Conservation (phyloP, 2,888 invertebrate genomes). For the Cheilosia impressa region DNA sequence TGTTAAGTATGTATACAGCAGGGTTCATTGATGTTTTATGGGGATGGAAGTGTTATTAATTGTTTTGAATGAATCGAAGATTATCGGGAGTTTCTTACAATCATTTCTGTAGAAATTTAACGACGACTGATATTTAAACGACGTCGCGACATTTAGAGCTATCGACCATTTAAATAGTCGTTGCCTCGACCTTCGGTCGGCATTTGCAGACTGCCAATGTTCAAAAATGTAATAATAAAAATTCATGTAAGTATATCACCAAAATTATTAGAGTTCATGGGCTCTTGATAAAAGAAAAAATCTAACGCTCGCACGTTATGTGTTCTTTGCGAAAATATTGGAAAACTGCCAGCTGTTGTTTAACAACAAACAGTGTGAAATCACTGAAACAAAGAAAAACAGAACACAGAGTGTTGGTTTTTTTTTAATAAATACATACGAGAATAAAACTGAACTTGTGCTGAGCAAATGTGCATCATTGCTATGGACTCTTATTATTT, state of each 20-base stretch:
- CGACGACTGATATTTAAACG: background rate
- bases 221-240: background rate
- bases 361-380: conserved; percentile 9
- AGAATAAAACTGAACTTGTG: background rate
- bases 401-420: background rate
- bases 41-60: background rate
- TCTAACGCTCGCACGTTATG: conserved; percentile 6
- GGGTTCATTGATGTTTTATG: conserved; percentile 1
- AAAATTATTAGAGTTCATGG: conserved; percentile 24
- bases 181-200: background rate
- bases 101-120: too few species aligned
- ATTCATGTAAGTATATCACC: background rate
- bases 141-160: background rate
- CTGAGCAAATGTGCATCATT: background rate
- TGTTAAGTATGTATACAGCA: background rate
- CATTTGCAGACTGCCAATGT: background rate
- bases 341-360: conserved; percentile 24
- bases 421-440: background rate
- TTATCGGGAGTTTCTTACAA: background rate
- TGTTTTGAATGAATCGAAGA: background rate
- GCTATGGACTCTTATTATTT: background rate
- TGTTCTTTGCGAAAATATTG: conserved; percentile 5
- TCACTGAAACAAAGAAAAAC: conserved; percentile 25
- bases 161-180: background rate
- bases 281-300: background rate